Evolutionary conservation across 2,888 invertebrate species (phyloP).

Genomic region (Perizoma flavofasciatum): DNA sequence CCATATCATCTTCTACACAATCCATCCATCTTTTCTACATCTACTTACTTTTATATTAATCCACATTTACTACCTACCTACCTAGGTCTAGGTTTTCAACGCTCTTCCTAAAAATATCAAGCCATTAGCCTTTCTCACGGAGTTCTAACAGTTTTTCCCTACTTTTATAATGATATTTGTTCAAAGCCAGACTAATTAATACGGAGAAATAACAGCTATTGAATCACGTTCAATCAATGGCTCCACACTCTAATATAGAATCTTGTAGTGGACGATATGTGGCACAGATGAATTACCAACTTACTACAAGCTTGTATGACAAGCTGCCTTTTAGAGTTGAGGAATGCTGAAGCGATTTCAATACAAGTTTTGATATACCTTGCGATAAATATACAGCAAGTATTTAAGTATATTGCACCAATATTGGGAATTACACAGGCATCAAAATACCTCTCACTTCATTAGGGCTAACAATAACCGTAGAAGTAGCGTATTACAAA

Average conservation of each 20-base stretch:
- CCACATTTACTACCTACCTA: too few species aligned
- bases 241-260: slow-evolving; percentile 25
- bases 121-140: slow-evolving; percentile 14
- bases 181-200: slow-evolving; percentile 25
- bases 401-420: slow-evolving; percentile 60
- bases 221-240: slow-evolving; percentile 23
- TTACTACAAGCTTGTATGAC: slow-evolving; percentile 44
- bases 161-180: slow-evolving; percentile 25
- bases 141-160: slow-evolving; percentile 6
- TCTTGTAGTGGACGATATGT: slow-evolving; percentile 29
- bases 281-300: slow-evolving; percentile 30
- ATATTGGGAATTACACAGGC: slow-evolving; percentile 49
- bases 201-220: slow-evolving; percentile 26
- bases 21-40: too few species aligned
- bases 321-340: slow-evolving; percentile 53
- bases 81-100: too few species aligned
- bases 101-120: neutral
- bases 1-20: too few species aligned
- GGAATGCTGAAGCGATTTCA: slow-evolving; percentile 61
- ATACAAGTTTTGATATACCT: slow-evolving; percentile 61
- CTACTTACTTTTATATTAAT: too few species aligned
- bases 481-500: slow-evolving; percentile 21
- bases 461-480: slow-evolving; percentile 51
- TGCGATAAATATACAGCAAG: slow-evolving; percentile 44
- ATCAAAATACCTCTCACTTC: slow-evolving; percentile 62